Base-by-base conservation (phyloP, 2,113 vertebrate genomes). In the Cathartes aura region DNA sequence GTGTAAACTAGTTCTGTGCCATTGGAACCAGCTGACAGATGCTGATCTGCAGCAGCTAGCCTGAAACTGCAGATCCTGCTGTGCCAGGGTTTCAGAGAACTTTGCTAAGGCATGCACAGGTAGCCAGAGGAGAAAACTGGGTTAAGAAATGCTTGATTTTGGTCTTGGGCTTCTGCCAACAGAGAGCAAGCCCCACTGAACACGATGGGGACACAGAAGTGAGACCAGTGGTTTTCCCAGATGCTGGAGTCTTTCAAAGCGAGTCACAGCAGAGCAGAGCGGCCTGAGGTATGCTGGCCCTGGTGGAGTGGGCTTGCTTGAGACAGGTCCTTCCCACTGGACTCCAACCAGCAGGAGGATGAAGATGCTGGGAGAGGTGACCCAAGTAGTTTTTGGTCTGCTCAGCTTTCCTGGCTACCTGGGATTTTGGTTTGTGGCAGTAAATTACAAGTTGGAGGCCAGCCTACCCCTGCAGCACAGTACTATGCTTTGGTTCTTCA, bases 71-170 rank as follows among this genome's bases (percentile, higher is more conserved):
- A 70, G 45, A 53, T 73, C 8, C 30, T 60, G 43, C 38, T 60
- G 27, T 2, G 1, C 36, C 0, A 0, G 52, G 7, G 4, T 81
- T 87, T 73, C 50, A 70, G 12, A 52, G 71, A 85, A n/a, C 27
- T 73, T 67, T 53, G 22, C 53, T 78, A 73, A 68, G 64, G 64
- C 26, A 27, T 8, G 23, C 14, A 18, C 68, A 92, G 75, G 59
- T 82, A 93, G 23, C 19, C 38, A 63, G 82, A 30, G 78, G 32
- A 64, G 53, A 82, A 90, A 93, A 88, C 12, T 29, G 42, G 15
- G 12, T 67, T 76, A 60, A 64, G 62, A 94, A 89, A 53, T 15
- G 6, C 20, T 67, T 88, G n/a, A 29, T 75, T 90, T 82, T 82
- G 47, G 20, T 48, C 42, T 84, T 71, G 58, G 47, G 18, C 43